Conservation (phyloP, 2,888 invertebrate species). For the Heliothis peltigera region DNA sequence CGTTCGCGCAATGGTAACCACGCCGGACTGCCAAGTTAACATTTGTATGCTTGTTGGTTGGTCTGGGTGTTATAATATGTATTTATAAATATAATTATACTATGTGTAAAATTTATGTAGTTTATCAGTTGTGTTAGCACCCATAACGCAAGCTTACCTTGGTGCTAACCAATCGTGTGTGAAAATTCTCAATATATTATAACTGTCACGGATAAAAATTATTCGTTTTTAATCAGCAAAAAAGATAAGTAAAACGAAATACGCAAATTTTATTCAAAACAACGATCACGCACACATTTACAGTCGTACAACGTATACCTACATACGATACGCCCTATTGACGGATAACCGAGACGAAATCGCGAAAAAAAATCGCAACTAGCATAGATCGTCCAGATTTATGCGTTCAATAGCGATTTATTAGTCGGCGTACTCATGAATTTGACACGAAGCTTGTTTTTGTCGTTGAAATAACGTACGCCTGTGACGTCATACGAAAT, state of each 20-base stretch:
- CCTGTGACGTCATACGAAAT: slow-evolving; percentile 70
- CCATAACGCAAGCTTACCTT: too few species aligned
- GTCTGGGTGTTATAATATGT: too few species aligned
- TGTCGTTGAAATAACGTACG: slow-evolving; percentile 70
- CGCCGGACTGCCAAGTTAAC: too few species aligned
- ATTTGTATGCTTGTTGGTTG: too few species aligned
- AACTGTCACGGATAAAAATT: slow-evolving; percentile 14
- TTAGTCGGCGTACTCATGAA: slow-evolving; percentile 71
- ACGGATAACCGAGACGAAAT: slow-evolving; percentile 53
- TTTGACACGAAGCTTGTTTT: slow-evolving; percentile 70
- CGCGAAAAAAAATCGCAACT: slow-evolving; percentile 67
- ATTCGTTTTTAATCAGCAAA: slow-evolving; percentile 11
- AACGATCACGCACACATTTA: too few species aligned
- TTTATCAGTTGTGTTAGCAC: too few species aligned
- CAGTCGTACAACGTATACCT: slow-evolving; percentile 54
- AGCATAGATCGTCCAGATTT: slow-evolving; percentile 72
- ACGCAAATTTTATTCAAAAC: slow-evolving; percentile 52
- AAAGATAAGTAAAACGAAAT: slow-evolving; percentile 25
- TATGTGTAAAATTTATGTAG: too few species aligned
- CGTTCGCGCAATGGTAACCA: too few species aligned
- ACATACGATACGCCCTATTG: slow-evolving; percentile 57
- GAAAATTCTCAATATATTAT: background rate
- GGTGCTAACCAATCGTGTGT: background rate
- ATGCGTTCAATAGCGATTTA: slow-evolving; percentile 71
- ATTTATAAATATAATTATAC: too few species aligned